phyloP scores from a whole-genome alignment of 23 tunicate species.

The Botrylloides violaceus region DNA sequence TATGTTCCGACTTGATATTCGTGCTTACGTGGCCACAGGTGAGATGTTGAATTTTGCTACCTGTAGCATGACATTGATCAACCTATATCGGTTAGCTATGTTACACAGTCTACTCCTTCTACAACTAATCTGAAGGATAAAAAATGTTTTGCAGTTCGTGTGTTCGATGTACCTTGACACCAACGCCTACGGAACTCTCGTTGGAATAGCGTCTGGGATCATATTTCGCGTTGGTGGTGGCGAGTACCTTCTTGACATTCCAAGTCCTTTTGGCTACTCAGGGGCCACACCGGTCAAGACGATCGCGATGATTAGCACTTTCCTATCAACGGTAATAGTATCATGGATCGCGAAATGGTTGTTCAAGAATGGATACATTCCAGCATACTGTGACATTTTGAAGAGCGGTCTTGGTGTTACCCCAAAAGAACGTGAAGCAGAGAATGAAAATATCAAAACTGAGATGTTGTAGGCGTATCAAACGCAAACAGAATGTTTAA shows the following conservation, averaged over 20 bases:
- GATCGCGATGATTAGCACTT: not conserved
- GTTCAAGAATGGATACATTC: not conserved
- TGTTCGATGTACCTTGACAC: not conserved
- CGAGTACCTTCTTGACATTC: constrained; percentile 10
- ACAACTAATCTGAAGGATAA: not conserved
- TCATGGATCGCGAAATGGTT: not conserved
- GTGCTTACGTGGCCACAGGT: constrained; percentile 7
- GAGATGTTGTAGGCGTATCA: too few relatives aligned
- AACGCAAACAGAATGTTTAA: too few relatives aligned
- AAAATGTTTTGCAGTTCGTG: not conserved
- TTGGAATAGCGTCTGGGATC: not conserved
- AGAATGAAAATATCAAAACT: too few relatives aligned
- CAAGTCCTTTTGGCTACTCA: not conserved
- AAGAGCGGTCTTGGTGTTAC: not conserved
- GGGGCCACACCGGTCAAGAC: constrained; percentile 15
- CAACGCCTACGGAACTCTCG: constrained; percentile 1
- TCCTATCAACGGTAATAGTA: not conserved
- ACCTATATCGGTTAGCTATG: too few relatives aligned
- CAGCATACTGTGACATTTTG: not conserved
- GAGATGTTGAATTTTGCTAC: too few relatives aligned
- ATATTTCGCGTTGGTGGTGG: constrained; percentile 6
- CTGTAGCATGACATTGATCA: too few relatives aligned
- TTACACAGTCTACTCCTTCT: not conserved
- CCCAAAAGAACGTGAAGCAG: too few relatives aligned
- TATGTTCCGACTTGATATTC: not conserved